Conservation (phyloP, 2,888 invertebrate species). For the Andrena minutula region DNA sequence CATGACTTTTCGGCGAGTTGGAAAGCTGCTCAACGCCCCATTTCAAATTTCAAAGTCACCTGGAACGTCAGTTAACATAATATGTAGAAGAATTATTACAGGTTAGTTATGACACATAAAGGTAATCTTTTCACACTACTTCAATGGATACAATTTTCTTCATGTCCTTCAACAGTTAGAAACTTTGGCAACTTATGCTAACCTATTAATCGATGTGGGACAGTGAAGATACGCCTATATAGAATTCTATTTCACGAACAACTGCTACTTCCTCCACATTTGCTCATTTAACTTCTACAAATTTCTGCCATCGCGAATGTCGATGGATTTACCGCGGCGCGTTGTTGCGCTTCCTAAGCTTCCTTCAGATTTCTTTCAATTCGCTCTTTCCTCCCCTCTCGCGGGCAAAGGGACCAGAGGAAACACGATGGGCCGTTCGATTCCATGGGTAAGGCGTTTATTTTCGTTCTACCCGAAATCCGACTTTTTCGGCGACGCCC, state of each 20-base stretch:
- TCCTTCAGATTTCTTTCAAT: not conserved
- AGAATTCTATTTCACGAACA: not conserved
- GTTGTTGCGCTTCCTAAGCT: not conserved
- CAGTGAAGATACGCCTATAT: too few species aligned
- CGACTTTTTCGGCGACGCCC: slow-evolving; percentile 46
- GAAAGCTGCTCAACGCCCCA: not conserved
- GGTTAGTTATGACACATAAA: too few species aligned
- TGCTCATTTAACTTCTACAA: too few species aligned
- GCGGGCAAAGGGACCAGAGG: not conserved
- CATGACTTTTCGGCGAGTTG: too few species aligned
- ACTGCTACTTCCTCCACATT: too few species aligned
- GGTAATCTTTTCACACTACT: too few species aligned
- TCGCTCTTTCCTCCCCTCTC: not conserved
- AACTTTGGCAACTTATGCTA: too few species aligned
- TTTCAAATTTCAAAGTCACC: not conserved
- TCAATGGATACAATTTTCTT: too few species aligned
- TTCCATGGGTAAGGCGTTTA: slow-evolving; percentile 54
- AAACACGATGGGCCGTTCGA: slow-evolving; percentile 43
- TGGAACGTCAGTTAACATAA: too few species aligned
- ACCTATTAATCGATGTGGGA: too few species aligned
- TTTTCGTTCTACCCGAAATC: slow-evolving; percentile 64
- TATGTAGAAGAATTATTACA: too few species aligned
- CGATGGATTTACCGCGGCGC: not conserved
- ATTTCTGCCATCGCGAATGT: not conserved
- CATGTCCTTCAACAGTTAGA: too few species aligned